Evolutionary conservation across 2,113 vertebrate species (phyloP), one percentile per base, ranked within the genome.

Genomic region (Propithecus coquereli): DNA sequence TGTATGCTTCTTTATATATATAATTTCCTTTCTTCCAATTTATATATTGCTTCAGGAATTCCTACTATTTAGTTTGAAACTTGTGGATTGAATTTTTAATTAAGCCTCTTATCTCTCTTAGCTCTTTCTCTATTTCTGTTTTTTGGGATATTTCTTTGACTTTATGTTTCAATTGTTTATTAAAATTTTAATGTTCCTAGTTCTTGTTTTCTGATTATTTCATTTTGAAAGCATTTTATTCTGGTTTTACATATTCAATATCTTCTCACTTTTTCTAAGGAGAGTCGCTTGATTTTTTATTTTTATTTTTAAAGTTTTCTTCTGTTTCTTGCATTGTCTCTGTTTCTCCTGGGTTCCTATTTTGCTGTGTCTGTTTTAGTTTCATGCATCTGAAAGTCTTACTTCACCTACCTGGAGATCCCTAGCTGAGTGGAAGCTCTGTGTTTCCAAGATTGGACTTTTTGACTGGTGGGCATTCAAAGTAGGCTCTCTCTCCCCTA

Each of bases 141-240:
- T 81, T 81, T 52, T 71, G 34, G 63, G 52, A 80, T 40, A 70
- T 59, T 73, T 59, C 23, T 43, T n/a, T 79, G 50, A 50, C 45
- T 57, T 54, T 80, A 30, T 52, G 17, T 94, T 96, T 79, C 47
- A 91, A 74, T 32, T 76, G 30, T 68, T 94, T 59, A 57, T 45
- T 86, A 84, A 63, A 16, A 40, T 57, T 77, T 82, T 71, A 70
- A 65, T 77, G 8, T 73, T 54, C 23, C 22, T 45, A 63, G 70
- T 79, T 82, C 37, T 84, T 96, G 30, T 77, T 71, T 94, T 92
- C 25, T 54, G 52, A 47, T 79, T 77, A 17, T 57, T 94, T 94
- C 54, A 79, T 40, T 57, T 94, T 47, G 25, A 94, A 88, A 83
- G 4, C 12, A 88, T 52, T 92, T 94, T 47, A 25, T 89, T 92